Base-by-base conservation (phyloP, 2,888 invertebrate genomes). In the Auanema freiburgensis region DNA sequence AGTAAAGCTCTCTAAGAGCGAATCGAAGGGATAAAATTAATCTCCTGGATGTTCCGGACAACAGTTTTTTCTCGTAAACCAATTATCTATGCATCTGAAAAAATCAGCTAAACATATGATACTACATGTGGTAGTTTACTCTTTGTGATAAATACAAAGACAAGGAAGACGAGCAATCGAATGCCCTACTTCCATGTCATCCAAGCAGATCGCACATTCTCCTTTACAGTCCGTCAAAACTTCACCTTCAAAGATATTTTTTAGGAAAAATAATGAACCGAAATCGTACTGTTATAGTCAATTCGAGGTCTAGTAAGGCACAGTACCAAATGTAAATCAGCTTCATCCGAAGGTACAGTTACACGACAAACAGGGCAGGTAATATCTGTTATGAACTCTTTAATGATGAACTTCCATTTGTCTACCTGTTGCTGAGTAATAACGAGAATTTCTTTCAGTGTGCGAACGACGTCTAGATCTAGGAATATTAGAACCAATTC, bases 361-460 rank as follows among this genome's bases (percentile, higher is more conserved):
- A 95, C 96, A 88, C 93, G 93, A 90, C 97, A 97, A 81, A 97
- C 94, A 77, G 97, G 96, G 88, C 97, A 98, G 88, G 95, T 95
- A 86, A 97, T 91, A 87, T 95, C 97, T 95, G 62, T 5, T 33
- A 33, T 3, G 25, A 66, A 62, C 24, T 12, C 5, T 18, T 0
- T 8, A 46, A 23, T 21, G 5, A 46, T 46, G 11, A 11, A 2
- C 8, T 46, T 33, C 33, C 8, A 33, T 3, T 5, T 33, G 33
- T 8, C 3, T 33, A 33, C 33, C 33, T 33, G 33, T 33, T 33
- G 33, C 33, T 33, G 33, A 33, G 8, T 33, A 33, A 33, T 33
- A 33, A 33, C 33, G 33, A 33, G 33, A 3, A 33, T 33, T 33
- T 33, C 33, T 33, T 33, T 33, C 33, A 33, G 33, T 33, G 33